Base-by-base conservation (phyloP, 2,888 invertebrate genomes). In the Priapulus caudatus region DNA sequence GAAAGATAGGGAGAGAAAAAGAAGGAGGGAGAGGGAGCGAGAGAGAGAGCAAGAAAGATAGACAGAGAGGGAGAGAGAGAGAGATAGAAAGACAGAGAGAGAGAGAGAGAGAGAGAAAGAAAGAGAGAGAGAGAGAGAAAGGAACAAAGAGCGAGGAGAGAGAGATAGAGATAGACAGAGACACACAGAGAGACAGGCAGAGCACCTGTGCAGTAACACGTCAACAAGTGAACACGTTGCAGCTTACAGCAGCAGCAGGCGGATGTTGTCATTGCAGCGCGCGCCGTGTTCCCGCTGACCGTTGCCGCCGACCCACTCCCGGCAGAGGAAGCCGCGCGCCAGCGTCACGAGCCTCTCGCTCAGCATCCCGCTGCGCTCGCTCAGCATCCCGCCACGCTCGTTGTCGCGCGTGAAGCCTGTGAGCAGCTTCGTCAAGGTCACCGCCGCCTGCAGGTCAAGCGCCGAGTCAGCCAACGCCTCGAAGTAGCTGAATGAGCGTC, bases 241-340 rank as follows among this genome's bases (percentile, higher is more conserved):
- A 33, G n/a, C 33, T 33, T 33, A 33, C 33, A 33, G 33, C 33
- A 33, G 33, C n/a, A 33, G 33, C 10, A n/a, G 10, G 10, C n/a
- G 33, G 10, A 33, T n/a, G n/a, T n/a, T 10, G 10, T 33, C 33
- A 33, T 33, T 33, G 33, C 10, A 33, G 10, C 33, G 10, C n/a
- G n/a, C 33, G 10, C 33, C 33, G 10, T n/a, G 10, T 33, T 33
- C 33, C 33, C 33, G 10, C 33, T 33, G 10, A 33, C 33, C 33
- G n/a, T n/a, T 33, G 10, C 33, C 33, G 33, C 33, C n/a, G n/a
- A 33, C 33, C 33, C 33, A 33, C 33, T 33, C 33, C 33, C 33
- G 10, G 10, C n/a, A n/a, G 10, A 33, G 33, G 33, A 33, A 33
- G n/a, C 10, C 33, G 10, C n/a, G 33, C n/a, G 33, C 10, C 10